A percentile compares a stretch with the other conserved stretches of the same genome.
Evolutionary conservation across 2,888 invertebrate species (phyloP).

Genomic region (Tetranychus truncatus): DNA sequence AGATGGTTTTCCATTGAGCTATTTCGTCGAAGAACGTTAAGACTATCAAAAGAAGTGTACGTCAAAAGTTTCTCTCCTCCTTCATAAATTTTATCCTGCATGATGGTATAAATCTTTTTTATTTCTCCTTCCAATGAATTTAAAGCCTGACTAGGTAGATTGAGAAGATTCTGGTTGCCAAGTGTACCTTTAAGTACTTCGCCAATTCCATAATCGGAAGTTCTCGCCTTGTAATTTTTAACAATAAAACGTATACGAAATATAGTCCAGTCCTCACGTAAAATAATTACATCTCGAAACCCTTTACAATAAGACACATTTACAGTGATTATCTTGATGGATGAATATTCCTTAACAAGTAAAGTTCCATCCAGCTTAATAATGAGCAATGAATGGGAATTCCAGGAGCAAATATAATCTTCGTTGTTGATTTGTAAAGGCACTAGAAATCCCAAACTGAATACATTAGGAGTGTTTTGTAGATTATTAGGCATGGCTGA

Average conservation of each 20-base stretch:
- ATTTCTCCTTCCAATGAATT: not conserved
- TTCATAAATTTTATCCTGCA: not conserved
- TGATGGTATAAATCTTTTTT: not conserved
- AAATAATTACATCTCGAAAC: not conserved
- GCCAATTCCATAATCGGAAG: not conserved
- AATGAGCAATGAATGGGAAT: not conserved
- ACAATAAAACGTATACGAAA: not conserved
- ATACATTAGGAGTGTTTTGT: not conserved
- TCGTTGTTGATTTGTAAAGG: not conserved
- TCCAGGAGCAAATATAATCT: not conserved
- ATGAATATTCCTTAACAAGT: constrained; percentile 4
- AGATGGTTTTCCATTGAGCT: not conserved
- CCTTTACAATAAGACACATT: not conserved
- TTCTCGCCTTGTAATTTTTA: not conserved
- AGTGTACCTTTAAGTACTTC: not conserved
- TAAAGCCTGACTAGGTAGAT: not conserved
- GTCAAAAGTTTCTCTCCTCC: not conserved
- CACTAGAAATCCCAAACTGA: not conserved
- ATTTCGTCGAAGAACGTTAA: not conserved
- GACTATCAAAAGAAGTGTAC: not conserved
- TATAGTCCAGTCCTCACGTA: not conserved
- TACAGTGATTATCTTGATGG: not conserved
- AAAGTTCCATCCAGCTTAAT: not conserved
- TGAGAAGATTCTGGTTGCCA: not conserved
- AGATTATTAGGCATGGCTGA: not conserved